These are phyloP conservation scores for Charanyca ferruginea DNA, from an alignment of 2,888 invertebrate genomes.

Conservation along the genomic window DNA sequence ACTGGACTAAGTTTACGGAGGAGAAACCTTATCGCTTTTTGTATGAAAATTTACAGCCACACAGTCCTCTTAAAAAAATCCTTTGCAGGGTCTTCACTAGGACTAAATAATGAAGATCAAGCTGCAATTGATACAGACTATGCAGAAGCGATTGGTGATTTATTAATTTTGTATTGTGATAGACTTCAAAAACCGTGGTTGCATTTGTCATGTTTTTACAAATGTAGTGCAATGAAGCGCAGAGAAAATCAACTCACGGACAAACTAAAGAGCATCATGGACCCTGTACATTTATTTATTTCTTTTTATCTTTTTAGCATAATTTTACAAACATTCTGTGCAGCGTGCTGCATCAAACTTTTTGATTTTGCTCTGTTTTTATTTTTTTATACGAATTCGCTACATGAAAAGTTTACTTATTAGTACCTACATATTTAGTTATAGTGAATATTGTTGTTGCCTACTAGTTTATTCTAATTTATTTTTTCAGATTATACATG, in stretches of 20 bases:
- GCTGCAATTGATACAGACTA: constrained; percentile 14
- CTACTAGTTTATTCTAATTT: not conserved
- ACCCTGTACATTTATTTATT: constrained; percentile 2
- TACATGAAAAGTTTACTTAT: no score
- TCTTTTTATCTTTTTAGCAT: no score
- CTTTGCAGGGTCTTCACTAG: constrained; percentile 15
- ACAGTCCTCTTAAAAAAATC: no score
- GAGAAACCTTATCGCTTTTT: no score
- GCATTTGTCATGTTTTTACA: constrained; percentile 5
- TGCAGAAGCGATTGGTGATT: not conserved
- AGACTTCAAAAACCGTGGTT: constrained; percentile 22
- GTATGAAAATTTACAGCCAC: no score
- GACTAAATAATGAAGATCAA: constrained; percentile 13
- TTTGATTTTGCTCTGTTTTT: no score
- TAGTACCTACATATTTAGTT: no score
- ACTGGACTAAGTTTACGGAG: no score
- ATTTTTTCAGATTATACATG: constrained; percentile 23
- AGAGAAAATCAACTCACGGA: not conserved
- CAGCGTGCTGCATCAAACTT: no score
- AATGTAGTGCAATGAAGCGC: constrained; percentile 11
- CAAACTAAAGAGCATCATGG: not conserved
- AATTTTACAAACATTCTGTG: no score
- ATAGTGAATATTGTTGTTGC: no score
- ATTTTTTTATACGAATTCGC: no score
- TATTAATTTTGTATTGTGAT: not conserved